A percentile compares a stretch with the other conserved stretches of the same genome.
phyloP scores from a whole-genome alignment of 2,797 vertebrate genomes.

The Serranus cabrilla region DNA sequence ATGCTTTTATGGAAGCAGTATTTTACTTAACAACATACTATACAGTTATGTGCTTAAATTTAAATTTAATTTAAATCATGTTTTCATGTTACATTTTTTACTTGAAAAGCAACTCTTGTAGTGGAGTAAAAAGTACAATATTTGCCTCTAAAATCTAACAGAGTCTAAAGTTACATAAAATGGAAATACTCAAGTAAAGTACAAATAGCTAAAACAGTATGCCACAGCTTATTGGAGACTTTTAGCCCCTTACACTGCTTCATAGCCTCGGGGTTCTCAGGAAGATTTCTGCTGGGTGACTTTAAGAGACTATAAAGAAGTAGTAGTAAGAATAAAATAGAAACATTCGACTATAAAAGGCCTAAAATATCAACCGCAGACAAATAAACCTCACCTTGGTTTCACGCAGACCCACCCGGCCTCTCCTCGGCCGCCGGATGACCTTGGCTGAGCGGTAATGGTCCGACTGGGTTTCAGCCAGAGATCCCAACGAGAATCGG shows the following conservation, averaged over 20 bases:
- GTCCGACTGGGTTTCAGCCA: conserved; percentile 95
- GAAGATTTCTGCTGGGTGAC: neutral
- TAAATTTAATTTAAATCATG: too few relatives aligned
- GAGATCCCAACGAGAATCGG: conserved; percentile 93
- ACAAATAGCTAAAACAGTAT: too few relatives aligned
- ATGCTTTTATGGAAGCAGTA: too few relatives aligned
- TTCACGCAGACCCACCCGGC: conserved; percentile 91
- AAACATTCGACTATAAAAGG: neutral
- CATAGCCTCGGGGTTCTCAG: neutral
- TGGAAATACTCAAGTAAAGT: too few relatives aligned
- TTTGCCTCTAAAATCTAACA: too few relatives aligned
- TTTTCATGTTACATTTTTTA: too few relatives aligned
- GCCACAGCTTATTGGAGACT: neutral
- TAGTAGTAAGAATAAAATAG: too few relatives aligned
- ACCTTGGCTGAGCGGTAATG: conserved; percentile 96
- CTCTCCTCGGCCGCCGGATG: conserved; percentile 92
- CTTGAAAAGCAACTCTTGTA: too few relatives aligned
- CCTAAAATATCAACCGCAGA: neutral
- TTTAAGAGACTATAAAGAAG: neutral
- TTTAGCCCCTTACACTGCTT: neutral
- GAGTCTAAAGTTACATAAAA: too few relatives aligned
- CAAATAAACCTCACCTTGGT: conserved; percentile 87
- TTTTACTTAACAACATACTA: too few relatives aligned
- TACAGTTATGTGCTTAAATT: too few relatives aligned
- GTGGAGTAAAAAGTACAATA: too few relatives aligned